Base-by-base conservation (phyloP, 2,797 vertebrate species). In the Leptatherina wallacei region DNA sequence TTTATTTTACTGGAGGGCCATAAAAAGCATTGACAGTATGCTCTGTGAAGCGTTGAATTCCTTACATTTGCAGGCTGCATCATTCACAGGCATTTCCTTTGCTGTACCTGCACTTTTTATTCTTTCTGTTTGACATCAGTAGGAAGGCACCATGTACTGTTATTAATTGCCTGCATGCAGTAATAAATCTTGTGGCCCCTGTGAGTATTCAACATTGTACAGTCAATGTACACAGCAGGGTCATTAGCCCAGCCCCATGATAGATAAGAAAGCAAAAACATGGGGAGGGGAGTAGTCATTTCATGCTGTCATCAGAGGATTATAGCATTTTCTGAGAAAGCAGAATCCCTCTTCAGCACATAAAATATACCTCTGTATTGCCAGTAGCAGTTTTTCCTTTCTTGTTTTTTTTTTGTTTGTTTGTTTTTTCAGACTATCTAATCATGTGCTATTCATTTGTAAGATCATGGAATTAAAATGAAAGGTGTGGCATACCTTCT, bases 401-500 rank as follows among this genome's bases (percentile, higher is more conserved):
- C 29, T 13, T 44, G 10, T 4, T 22, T 4, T 42, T 27, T 27
- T 27, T 27, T 27, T 27, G 24, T 27, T 27, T 27, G 24, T 27
- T 27, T 27, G 24, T 27, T 27, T 27, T 38, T 30, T n/a, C 38
- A 42, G 3, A 14, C 8, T 3, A 44, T 4, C 36, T 51, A 20
- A 8, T 47, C 18, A n/a, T 20, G 20, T 27, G 20, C 59, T 44
- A 69, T 27, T 61, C 36, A 40, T 80, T 51, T 47, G 30, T 20
- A 30, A 59, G 61, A 65, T 71, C 35, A 74, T 52, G 40, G 20
- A 62, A 58, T 58, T 55, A 61, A 60, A 84, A 24, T 36, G 22
- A 32, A 44, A 42, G 61, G 61, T 38, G 35, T 27, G 16, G 12
- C 73, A 36, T 87, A 98, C 98, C 97, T 99, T 99, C 95, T 98